Evolutionary conservation across 2,113 vertebrate genomes (phyloP), one percentile per base, ranked within the genome.

Genomic region (Mus pahari): DNA sequence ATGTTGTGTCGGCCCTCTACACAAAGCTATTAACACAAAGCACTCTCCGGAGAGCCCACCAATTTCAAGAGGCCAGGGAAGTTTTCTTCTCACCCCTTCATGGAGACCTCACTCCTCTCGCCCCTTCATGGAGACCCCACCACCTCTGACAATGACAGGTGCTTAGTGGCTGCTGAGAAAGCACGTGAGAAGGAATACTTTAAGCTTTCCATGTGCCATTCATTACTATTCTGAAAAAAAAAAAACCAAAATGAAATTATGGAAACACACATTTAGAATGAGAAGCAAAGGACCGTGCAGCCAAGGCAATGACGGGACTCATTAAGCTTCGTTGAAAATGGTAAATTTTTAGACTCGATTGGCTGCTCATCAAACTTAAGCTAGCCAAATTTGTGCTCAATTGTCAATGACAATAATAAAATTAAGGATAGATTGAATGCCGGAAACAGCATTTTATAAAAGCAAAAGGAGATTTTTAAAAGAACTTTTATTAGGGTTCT

Each of bases 331-430:
- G 3, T 3, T 87, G 45, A 75, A 84, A 92, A 58, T 8, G 31
- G 33, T 62, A 64, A 62, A 86, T 36, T 64, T 93, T 94, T 86
- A 96, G 79, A 81, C 45, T 86, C 88, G 39, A 42, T 11, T 77
- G 87, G 93, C 78, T 93, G 90, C 58, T 96, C 31, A 17, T 7
- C 36, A 53, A 78, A 91, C 62, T 81, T 93, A 90, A 42, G 64
- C 50, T 87, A 31, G 45, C 74, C 86, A 83, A 75, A 95, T 79
- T 2, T 94, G 68, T 60, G 53, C 91, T 94, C 74, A 79, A 70
- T 48, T 89, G 78, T 92, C 89, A 94, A 84, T 24, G 88, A 91
- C 92, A 92, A 87, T 64, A 90, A 93, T 31, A 79, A 70, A 91
- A 83, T 83, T 79, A 95, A 92, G 92, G 89, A 73, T 42, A 77